phyloP scores from a whole-genome alignment of 2,888 invertebrate genomes.

The Neocrepidodera transversa region DNA sequence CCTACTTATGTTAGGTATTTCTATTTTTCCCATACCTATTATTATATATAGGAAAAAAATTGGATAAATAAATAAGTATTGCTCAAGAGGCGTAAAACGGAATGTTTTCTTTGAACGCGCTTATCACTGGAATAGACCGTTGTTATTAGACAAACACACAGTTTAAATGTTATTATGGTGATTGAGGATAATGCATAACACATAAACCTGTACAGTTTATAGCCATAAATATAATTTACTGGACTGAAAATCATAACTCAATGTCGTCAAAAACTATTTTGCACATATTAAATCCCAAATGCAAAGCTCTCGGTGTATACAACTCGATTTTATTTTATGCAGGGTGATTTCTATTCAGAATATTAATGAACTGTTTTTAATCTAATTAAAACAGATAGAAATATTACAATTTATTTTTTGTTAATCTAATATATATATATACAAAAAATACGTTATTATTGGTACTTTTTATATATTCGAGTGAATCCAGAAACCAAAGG shows the following conservation, averaged over 20 bases:
- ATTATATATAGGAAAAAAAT: no score
- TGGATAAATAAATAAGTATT: no score
- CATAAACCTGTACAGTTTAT: conserved; percentile 25
- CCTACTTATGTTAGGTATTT: no score
- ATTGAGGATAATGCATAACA: conserved; percentile 18
- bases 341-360: conserved; percentile 12
- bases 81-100: not conserved
- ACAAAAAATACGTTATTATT: no score
- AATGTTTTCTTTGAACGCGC: no score
- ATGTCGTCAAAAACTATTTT: conserved; percentile 31
- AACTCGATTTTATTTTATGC: not conserved
- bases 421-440: no score
- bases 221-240: conserved; percentile 27
- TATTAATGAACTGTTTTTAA: no score
- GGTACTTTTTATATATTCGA: no score
- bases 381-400: no score
- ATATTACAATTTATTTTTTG: no score
- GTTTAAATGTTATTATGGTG: conserved; percentile 15
- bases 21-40: no score
- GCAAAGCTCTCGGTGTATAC: conserved; percentile 15
- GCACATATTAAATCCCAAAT: conserved; percentile 27
- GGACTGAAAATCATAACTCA: conserved; percentile 24
- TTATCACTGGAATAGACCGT: not conserved
- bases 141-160: conserved; percentile 9
- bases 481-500: no score